Evolutionary conservation across 2,888 invertebrate genomes (phyloP).

Genomic region (Anoncus sp.): DNA sequence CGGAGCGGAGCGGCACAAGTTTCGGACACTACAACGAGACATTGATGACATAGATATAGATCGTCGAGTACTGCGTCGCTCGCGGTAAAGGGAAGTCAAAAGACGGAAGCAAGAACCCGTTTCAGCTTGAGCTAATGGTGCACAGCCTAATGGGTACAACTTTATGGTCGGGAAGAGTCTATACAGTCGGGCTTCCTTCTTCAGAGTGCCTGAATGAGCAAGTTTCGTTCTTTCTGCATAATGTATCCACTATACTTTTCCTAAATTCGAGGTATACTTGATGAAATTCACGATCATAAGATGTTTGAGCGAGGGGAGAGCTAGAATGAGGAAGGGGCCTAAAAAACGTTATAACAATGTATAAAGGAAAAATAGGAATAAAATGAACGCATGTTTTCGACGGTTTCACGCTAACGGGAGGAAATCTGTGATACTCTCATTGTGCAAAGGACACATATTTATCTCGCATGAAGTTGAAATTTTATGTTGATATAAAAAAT

Average conservation of each 20-base stretch:
- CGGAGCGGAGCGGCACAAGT: slow-evolving; percentile 10
- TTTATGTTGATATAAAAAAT: too few species aligned
- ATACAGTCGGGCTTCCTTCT: background rate
- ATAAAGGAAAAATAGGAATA: too few species aligned
- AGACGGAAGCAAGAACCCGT: slow-evolving; percentile 30
- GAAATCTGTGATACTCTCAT: too few species aligned
- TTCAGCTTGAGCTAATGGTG: slow-evolving; percentile 16
- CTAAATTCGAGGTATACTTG: background rate
- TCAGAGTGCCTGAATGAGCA: background rate
- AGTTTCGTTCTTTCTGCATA: slow-evolving; percentile 10
- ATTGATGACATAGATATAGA: slow-evolving; percentile 8
- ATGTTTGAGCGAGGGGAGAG: background rate
- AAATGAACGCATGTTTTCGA: too few species aligned
- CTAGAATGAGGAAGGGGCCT: background rate
- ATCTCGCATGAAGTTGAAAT: too few species aligned
- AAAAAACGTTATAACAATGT: too few species aligned
- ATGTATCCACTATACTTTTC: slow-evolving; percentile 10
- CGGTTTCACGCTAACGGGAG: too few species aligned
- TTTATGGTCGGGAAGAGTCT: slow-evolving; percentile 9
- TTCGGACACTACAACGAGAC: slow-evolving; percentile 19
- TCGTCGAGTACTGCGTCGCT: slow-evolving; percentile 8
- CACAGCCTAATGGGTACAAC: slow-evolving; percentile 5
- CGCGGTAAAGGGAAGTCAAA: slow-evolving; percentile 23
- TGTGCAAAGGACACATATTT: too few species aligned
- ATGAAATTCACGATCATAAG: background rate